Conservation (phyloP, 2,113 vertebrate genomes). For the Solenodon paradoxus region DNA sequence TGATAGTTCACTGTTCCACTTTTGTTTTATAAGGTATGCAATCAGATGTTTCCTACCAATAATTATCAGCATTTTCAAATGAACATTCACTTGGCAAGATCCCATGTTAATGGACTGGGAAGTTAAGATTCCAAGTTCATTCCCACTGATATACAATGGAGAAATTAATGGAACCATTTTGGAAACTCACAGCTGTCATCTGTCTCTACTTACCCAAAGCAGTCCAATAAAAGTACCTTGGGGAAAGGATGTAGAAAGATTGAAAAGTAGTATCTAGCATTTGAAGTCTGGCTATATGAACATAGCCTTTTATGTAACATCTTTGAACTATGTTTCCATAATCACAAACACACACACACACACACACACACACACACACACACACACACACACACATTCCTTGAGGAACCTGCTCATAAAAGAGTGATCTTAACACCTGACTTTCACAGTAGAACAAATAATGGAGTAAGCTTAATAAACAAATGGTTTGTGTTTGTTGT, state of each 20-base stretch:
- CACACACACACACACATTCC: slow-evolving; percentile 6
- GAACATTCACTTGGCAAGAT: slow-evolving; percentile 54
- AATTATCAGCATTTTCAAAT: slow-evolving; percentile 69
- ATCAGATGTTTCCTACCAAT: slow-evolving; percentile 67
- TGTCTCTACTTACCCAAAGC: slow-evolving; percentile 69
- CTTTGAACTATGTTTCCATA: slow-evolving; percentile 55
- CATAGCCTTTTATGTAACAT: background rate
- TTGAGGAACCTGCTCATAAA: background rate
- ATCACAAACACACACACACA: slow-evolving; percentile 29
- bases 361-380: slow-evolving; percentile 27
- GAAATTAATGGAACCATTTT: background rate
- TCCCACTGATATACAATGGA: slow-evolving; percentile 32
- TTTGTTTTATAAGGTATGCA: slow-evolving; percentile 72
- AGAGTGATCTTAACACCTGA: background rate
- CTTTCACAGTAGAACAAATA: background rate
- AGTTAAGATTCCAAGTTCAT: slow-evolving; percentile 44
- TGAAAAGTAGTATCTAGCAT: slow-evolving; percentile 11
- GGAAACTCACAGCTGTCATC: slow-evolving; percentile 68
- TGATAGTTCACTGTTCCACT: slow-evolving; percentile 32
- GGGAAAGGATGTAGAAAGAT: background rate
- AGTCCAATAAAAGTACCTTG: slow-evolving; percentile 39
- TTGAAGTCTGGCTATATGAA: slow-evolving; percentile 39
- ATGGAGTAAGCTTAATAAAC: background rate
- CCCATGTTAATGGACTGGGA: slow-evolving; percentile 48
- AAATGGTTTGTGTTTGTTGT: background rate